These are phyloP conservation scores for Vombatus ursinus DNA, from an alignment of 2,113 vertebrate species.

Conservation along the genomic window DNA sequence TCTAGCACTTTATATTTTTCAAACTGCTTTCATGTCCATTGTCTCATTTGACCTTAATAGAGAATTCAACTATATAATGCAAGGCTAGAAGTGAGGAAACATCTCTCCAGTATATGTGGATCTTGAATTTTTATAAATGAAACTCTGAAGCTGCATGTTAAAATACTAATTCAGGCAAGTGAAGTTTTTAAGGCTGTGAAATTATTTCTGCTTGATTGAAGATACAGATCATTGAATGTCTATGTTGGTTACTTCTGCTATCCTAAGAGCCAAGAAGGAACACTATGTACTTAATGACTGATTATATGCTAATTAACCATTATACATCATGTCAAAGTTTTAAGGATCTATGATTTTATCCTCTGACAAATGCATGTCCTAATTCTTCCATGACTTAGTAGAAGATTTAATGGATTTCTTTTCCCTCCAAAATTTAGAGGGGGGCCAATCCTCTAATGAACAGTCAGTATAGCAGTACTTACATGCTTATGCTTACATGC, in stretches of 20 bases:
- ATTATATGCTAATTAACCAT: neutral
- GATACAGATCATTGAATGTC: neutral
- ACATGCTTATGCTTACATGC: too few species aligned
- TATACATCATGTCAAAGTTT: neutral
- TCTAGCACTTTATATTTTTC: neutral
- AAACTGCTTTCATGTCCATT: rapidly evolving
- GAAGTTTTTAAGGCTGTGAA: neutral
- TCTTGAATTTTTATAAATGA: neutral
- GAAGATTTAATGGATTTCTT: neutral
- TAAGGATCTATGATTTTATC: neutral
- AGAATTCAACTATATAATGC: neutral
- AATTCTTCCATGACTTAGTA: neutral
- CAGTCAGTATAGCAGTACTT: neutral
- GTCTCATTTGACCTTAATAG: rapidly evolving
- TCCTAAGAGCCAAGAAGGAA: neutral
- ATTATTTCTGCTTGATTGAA: neutral
- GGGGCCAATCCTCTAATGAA: neutral
- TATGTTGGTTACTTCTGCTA: neutral
- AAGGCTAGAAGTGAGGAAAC: rapidly evolving
- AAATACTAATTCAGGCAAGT: neutral
- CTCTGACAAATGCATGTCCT: neutral
- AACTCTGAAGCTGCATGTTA: rapidly evolving
- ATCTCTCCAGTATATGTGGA: rapidly evolving
- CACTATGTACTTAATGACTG: neutral
- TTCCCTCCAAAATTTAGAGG: neutral